Evolutionary conservation across 2,888 invertebrate species (phyloP), one percentile per base, ranked within the genome.

Genomic region (Caenorhabditis becei): DNA sequence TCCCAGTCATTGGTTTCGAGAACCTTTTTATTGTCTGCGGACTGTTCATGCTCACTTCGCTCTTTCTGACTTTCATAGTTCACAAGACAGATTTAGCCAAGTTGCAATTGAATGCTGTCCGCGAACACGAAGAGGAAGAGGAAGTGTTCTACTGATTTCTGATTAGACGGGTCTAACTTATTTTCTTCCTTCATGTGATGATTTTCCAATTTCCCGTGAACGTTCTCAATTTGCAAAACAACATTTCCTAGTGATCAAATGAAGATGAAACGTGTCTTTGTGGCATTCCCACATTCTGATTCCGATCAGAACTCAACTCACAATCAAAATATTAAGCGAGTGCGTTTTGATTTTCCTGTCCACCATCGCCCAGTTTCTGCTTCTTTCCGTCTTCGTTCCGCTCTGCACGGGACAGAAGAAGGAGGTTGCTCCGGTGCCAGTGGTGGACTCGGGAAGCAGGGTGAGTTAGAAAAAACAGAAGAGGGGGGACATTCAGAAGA

Each of bases 21-120:
- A 72, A 82, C 2, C 82, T 88, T 16, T 90, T 89, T 77, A 61
- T 88, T 7, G 54, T 87, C 8, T 72, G 80, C 14, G 90, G 88
- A 10, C 54, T 67, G 44, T 83, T 86, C 41, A 87, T 88, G 85
- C 47, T 77, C 23, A 69, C 65, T 24, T 89, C 89, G 2, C 77
- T 89, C 18, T 37, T 83, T 47, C 63, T 89, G 11, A 89, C 89
- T 11, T 69, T 83, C 1, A 75, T 87, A 7, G 72, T 89, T 16
- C 86, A 86, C 51, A 69, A 70, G 10, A 87, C 85, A 3, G 85
- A 83, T 51, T 41, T 83, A 71, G 84, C 83, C 7, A 20, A 37
- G 20, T 41, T 77, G 1, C 56, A 62, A 59, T 32, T 65, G 18
- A 44, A 61, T 0, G 75, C 67, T 7, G 44, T 67, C 18, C 26